phyloP scores from a whole-genome alignment of 2,113 vertebrate species.

The Danionella cerebrum region DNA sequence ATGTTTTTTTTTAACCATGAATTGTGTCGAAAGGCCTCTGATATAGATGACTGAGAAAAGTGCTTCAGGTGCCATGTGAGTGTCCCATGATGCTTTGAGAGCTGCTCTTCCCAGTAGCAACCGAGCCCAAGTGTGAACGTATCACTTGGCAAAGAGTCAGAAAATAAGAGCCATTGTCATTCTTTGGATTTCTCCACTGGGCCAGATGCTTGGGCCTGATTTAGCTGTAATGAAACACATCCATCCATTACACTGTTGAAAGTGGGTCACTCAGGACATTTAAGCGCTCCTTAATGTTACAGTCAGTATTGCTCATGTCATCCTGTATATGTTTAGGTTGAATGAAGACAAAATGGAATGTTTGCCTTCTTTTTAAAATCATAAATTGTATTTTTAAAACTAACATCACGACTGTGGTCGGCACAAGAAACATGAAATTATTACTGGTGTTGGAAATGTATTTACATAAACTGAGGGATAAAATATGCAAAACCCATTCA shows the following conservation, averaged over 20 bases:
- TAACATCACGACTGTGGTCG: too few species aligned
- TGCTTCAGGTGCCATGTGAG: not conserved
- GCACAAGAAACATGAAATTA: too few species aligned
- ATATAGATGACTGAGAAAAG: not conserved
- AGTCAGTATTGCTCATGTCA: not conserved
- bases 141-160: not conserved
- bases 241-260: constrained; percentile 16
- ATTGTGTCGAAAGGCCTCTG: not conserved
- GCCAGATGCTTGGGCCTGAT: constrained; percentile 1
- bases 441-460: too few species aligned
- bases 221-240: constrained; percentile 5
- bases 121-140: not conserved
- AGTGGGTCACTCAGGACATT: not conserved
- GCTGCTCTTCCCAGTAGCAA: not conserved
- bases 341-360: not conserved
- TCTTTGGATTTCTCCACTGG: not conserved
- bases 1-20: too few species aligned
- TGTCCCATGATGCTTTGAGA: not conserved
- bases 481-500: too few species aligned
- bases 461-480: too few species aligned
- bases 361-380: too few species aligned
- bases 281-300: not conserved
- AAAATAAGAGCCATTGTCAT: not conserved
- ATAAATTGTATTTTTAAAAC: too few species aligned
- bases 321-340: not conserved